Conservation (phyloP, 2,888 invertebrate genomes). For the Stictocephala bisonia region DNA sequence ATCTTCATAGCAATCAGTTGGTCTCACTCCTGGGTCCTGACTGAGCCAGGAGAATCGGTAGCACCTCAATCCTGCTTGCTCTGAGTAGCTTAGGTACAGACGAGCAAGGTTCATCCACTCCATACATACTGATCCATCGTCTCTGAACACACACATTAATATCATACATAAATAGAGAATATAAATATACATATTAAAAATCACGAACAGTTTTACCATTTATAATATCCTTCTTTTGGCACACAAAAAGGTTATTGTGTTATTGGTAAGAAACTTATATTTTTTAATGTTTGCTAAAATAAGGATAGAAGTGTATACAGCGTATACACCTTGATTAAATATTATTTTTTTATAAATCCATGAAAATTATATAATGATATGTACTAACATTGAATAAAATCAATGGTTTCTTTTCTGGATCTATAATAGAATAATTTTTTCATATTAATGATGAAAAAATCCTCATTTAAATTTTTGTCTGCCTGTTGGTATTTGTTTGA, state of each 20-base stretch:
- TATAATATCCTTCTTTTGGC: neutral
- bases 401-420: too few species aligned
- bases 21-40: constrained; percentile 72
- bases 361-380: neutral
- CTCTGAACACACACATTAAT: constrained; percentile 64
- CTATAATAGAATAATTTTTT: too few species aligned
- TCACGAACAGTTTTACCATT: neutral
- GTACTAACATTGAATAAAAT: neutral
- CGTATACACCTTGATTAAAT: neutral
- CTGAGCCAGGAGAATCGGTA: constrained; percentile 89
- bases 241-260: too few species aligned
- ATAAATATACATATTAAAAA: neutral
- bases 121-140: constrained; percentile 78
- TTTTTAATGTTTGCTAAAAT: too few species aligned
- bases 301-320: too few species aligned
- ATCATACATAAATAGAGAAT: neutral
- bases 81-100: constrained; percentile 72
- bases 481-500: too few species aligned
- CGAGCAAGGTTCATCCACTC: constrained; percentile 85
- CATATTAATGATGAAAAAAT: too few species aligned
- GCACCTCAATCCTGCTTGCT: constrained; percentile 70
- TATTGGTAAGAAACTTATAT: too few species aligned
- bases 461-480: too few species aligned
- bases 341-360: neutral
- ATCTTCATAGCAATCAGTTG: constrained; percentile 86